phyloP scores from a whole-genome alignment of 2,113 vertebrate species.

The Cacatua alba region DNA sequence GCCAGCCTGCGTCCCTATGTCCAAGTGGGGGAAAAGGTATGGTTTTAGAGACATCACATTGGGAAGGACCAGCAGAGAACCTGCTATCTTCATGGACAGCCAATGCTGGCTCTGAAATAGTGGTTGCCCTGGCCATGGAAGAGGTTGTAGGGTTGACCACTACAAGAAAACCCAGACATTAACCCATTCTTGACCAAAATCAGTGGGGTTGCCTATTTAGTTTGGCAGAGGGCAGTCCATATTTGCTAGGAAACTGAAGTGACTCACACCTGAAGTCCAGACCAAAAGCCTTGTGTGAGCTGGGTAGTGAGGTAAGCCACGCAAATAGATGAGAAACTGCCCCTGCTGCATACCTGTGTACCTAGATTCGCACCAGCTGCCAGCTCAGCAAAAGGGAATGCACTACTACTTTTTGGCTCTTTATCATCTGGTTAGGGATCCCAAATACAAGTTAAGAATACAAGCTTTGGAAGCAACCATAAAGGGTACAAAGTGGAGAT shows the following conservation, averaged over 20 bases:
- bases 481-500: neutral
- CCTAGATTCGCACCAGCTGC: neutral
- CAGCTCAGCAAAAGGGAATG: neutral
- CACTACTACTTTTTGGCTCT: neutral
- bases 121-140: neutral
- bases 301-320: neutral
- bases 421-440: too few species aligned
- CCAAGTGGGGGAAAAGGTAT: neutral
- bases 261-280: neutral
- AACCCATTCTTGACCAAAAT: neutral
- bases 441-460: neutral
- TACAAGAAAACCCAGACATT: neutral
- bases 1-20: neutral
- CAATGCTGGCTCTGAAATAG: neutral
- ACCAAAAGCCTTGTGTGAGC: neutral
- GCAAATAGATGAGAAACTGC: neutral
- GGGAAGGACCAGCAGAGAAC: neutral
- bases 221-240: too few species aligned
- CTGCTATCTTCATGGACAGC: neutral
- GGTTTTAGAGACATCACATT: neutral
- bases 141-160: neutral
- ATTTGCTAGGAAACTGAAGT: neutral
- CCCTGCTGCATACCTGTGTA: accelerated
- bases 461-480: neutral
- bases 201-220: too few species aligned